Base-by-base conservation (phyloP, 1,140 invertebrate genomes). In the Drosophila yakuba region DNA sequence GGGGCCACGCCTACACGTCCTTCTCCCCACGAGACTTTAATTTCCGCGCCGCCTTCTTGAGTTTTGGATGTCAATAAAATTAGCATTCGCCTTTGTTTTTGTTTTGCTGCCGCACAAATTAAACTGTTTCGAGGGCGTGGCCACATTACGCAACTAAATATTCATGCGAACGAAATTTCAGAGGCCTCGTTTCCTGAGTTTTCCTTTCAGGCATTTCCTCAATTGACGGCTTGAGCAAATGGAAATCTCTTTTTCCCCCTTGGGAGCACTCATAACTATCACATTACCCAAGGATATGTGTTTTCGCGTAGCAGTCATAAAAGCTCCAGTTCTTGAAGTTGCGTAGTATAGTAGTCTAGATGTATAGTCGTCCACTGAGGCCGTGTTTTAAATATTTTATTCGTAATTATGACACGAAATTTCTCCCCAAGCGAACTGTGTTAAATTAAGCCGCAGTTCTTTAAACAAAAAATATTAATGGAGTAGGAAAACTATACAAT, bases 111-210 rank as follows among this genome's bases (percentile, higher is more conserved):
- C 64, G 82, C 83, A 76, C 79, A 86, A 86, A 86, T 86, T 86
- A 86, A 88, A 83, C 64, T 77, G 74, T 55, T 72, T 73, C 55
- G 48, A 20, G 57, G 59, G 45, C 43, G 68, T 76, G 56, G 59
- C 55, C 74, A 67, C 77, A 84, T 85, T 84, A 86, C 69, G 83
- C 82, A 86, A 89, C 83, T 88, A 88, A 88, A 88, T 88, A 88
- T 88, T 88, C 83, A 88, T 89, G 79, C 76, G 84, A 73, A 61
- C 62, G 59, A 68, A 84, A 35, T 76, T 63, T 50, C 51, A 63
- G 36, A 66, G 39, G 59, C 52, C 57, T 23, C 20, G 32, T 35
- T 17, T 36, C 56, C 20, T n/a, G 56, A 44, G 38, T 48, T 50
- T 41, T 32, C 62, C 15, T 4, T 45, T 35, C 43, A 28, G 44